Percentiles rank a stretch among this genome's conserved stretches.
Evolutionary conservation across 2,888 invertebrate species (phyloP).

Genomic region (Drosophila cyrtoloma): DNA sequence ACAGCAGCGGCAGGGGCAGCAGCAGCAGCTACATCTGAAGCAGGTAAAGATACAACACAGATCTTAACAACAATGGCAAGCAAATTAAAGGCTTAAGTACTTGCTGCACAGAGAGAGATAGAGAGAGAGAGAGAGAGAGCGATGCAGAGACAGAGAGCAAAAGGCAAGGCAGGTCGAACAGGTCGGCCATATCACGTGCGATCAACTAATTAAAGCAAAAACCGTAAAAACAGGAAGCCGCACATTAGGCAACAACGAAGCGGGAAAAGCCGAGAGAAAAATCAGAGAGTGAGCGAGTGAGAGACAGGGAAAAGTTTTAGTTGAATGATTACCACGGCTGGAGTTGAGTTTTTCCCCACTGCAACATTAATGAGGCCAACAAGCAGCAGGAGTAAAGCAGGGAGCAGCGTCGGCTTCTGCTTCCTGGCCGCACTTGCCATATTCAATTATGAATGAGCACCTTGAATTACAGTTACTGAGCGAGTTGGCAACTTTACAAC

Average conservation of each 20-base stretch:
- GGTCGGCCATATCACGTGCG: conserved; percentile 73
- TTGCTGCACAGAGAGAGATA: conserved; percentile 25
- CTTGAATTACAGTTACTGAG: conserved; percentile 65
- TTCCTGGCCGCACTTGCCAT: conserved; percentile 62
- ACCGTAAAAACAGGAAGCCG: conserved; percentile 77
- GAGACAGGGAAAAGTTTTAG: conserved; percentile 47
- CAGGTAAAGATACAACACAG: conserved; percentile 39
- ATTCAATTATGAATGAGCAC: conserved; percentile 76
- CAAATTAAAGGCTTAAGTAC: conserved; percentile 63
- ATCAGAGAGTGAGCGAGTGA: not conserved
- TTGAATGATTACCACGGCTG: conserved; percentile 63
- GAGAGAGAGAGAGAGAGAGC: not conserved
- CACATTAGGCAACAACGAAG: conserved; percentile 69
- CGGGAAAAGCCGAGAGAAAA: conserved; percentile 1
- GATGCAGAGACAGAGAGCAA: not conserved
- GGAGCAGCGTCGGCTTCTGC: conserved; percentile 18
- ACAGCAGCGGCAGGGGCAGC: conserved; percentile 26
- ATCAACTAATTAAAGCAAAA: conserved; percentile 78
- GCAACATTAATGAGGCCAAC: conserved; percentile 67
- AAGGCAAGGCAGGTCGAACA: conserved; percentile 36
- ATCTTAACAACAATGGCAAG: conserved; percentile 44
- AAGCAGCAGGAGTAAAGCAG: conserved; percentile 6
- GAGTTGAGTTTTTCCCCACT: conserved; percentile 31
- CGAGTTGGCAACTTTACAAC: conserved; percentile 27
- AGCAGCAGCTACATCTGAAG: conserved; percentile 14